Evolutionary conservation across 1,140 invertebrate genomes (phyloP), one percentile per base, ranked within the genome.

Genomic region (Dinoponera quadriceps): DNA sequence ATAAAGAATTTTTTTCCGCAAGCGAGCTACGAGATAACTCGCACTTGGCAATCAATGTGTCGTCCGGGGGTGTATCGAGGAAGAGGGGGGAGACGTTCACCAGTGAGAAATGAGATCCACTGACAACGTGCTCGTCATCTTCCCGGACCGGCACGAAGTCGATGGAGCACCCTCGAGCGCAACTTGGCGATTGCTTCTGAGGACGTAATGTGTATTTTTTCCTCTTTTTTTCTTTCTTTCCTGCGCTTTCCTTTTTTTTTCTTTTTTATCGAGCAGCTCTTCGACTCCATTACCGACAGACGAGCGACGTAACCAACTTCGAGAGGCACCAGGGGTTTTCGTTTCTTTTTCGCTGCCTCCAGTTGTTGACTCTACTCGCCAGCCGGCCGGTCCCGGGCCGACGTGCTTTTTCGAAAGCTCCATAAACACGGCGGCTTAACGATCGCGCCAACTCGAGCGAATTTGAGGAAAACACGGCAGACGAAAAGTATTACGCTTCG

Each of bases 391-490:
- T 18, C 22, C 65, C 16, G 14, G 51, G 22, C 38, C 51, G 75
- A 80, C 75, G 75, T 80, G 65, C 75, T 80, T 80, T 80, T 80
- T 71, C 65, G 54, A 80, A 80, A 80, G 75, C 65, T 80, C 75
- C 54, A 80, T 80, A 80, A 80, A 80, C 65, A 80, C 75, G 48
- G 38, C 0, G 27, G 14, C 51, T 80, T 71, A 80, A 80, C 54
- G 22, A 59, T 80, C 51, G 54, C 69, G 33, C 75, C 65, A 80
- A 69, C 22, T 29, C 51, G 51, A 80, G 65, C 65, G 54, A 71
- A 71, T 80, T 69, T 71, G 75, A 80, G 65, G 33, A 22, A 80
- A 71, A 68, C 11, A 25, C 33, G 48, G 75, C 51, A 33, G 51
- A 71, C 29, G 25, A 71, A 71, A 71, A 71, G 57, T 80, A 69